Conservation (phyloP, 2,888 invertebrate genomes). For the Stenotaenia linearis region DNA sequence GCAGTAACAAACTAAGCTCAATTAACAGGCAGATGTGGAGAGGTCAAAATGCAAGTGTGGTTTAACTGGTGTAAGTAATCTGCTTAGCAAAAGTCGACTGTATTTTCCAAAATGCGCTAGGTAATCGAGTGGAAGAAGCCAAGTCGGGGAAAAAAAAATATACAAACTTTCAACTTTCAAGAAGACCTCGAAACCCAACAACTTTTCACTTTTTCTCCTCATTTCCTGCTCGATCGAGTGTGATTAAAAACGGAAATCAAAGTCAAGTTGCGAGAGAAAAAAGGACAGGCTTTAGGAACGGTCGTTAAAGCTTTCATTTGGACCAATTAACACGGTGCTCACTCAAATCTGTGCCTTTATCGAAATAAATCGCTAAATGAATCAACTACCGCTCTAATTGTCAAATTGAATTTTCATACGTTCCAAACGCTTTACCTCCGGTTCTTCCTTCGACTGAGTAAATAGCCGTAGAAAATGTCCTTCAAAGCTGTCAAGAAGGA, state of each 20-base stretch:
- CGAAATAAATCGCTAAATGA: not conserved
- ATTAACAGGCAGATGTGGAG: slow-evolving; percentile 15
- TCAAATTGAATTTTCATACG: not conserved
- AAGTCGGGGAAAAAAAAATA: too few relatives aligned
- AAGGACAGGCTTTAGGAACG: not conserved
- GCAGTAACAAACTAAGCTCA: slow-evolving; percentile 13
- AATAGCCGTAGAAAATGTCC: too few relatives aligned
- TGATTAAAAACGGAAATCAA: not conserved
- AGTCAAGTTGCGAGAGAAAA: not conserved
- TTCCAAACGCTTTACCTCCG: not conserved
- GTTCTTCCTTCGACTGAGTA: too few relatives aligned
- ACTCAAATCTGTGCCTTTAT: not conserved
- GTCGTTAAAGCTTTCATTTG: not conserved
- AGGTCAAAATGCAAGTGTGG: slow-evolving; percentile 15
- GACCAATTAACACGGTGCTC: not conserved
- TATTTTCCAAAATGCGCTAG: not conserved
- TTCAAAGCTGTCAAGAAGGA: not conserved
- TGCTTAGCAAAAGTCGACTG: not conserved
- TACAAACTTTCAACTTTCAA: too few relatives aligned
- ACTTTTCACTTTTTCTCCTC: not conserved
- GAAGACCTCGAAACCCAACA: not conserved
- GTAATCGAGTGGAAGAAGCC: too few relatives aligned
- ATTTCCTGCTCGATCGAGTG: not conserved
- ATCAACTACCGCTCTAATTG: not conserved
- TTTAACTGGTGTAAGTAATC: slow-evolving; percentile 19